Conservation (phyloP, 2,888 invertebrate genomes). For the Ophioninae sp. region DNA sequence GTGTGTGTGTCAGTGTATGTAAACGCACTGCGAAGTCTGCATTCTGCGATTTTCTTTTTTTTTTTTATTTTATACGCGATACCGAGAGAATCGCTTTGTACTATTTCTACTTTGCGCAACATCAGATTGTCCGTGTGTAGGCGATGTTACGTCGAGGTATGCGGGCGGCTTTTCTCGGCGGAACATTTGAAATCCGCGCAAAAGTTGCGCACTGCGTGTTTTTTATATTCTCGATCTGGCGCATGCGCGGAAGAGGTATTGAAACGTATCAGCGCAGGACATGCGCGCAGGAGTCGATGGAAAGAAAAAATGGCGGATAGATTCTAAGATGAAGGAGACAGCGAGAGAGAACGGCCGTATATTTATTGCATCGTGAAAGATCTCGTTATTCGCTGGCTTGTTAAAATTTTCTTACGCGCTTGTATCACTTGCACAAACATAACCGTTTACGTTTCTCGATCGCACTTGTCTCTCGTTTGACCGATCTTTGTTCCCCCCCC, state of each 20-base stretch:
- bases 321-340: slow-evolving; percentile 7
- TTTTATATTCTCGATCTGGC: slow-evolving; percentile 44
- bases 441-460: neutral
- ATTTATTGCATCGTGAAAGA: slow-evolving; percentile 24
- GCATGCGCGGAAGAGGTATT: slow-evolving; percentile 16
- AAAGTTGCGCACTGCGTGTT: slow-evolving; percentile 5
- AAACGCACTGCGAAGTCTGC: neutral
- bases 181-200: neutral
- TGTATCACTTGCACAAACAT: neutral
- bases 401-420: slow-evolving; percentile 16
- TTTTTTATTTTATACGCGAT: neutral
- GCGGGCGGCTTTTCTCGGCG: slow-evolving; percentile 16
- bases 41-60: neutral
- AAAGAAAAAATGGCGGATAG: neutral
- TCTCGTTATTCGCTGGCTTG: slow-evolving; percentile 36
- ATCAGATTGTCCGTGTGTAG: slow-evolving; percentile 33
- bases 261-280: slow-evolving; percentile 3
- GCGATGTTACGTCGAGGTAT: slow-evolving; percentile 34
- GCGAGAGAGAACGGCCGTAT: neutral
- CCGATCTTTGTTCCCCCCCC: neutral
- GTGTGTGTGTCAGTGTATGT: neutral
- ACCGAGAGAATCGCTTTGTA: neutral
- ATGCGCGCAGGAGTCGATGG: neutral
- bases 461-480: neutral
- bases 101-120: slow-evolving; percentile 45